Evolutionary conservation across 2,888 invertebrate species (phyloP), one percentile per base, ranked within the genome.

Genomic region (Caenorhabditis imperialis): DNA sequence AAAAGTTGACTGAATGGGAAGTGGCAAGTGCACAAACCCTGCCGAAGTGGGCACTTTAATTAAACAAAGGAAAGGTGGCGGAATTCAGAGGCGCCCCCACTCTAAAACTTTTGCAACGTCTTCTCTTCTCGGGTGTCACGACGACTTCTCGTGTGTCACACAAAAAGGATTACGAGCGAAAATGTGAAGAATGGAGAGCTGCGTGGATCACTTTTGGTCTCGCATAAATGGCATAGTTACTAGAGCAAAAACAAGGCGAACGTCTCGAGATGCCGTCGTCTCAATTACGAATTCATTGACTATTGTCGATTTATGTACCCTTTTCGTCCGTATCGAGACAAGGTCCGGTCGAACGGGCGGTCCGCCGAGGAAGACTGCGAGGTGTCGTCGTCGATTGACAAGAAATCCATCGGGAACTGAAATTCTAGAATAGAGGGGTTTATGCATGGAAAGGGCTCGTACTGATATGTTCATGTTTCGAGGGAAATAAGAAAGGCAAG

Each of bases 351-450:
- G 38, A 72, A 50, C 23, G 73, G 74, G 12, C 71, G 61, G 16
- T 78, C 80, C 0, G 78, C 77, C 1, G 78, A 78, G 12, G 78
- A 60, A 25, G 77, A 70, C n/a, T 77, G 77, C 20, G 73, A 67
- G 61, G 81, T 81, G 54, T 81, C 79, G 22, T 81, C 81, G 25
- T 78, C 73, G 58, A 82, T 82, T 25, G 81, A 81, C 14, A 82
- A 69, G 42, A 81, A 82, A 54, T 82, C 82, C 82, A 82, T 82
- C 81, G 81, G 79, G 47, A n/a, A n/a, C n/a, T n/a, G n/a, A n/a
- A n/a, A n/a, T n/a, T n/a, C n/a, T n/a, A n/a, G n/a, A 10, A 50
- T 20, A 23, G 37, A 53, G 20, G 25, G 22, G 47, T 45, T 20
- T 23, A 35, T 47, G 27, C 5, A 30, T 4, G 33, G 18, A 33